Evolutionary conservation across 1,140 invertebrate species (phyloP).

Genomic region (Tetramorium simillimum): DNA sequence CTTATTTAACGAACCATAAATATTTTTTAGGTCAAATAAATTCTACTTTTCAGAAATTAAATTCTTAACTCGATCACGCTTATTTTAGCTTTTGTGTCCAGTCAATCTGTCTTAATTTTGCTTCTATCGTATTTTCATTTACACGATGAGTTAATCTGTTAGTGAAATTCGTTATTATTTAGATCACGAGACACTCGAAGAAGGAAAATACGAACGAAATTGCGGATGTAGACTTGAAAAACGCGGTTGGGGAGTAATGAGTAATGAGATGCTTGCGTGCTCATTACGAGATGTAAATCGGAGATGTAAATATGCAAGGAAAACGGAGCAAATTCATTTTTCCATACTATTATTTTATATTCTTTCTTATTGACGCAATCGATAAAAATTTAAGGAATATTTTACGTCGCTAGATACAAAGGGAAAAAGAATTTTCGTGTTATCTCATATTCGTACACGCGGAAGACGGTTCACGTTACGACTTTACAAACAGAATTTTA

Average conservation of each 20-base stretch:
- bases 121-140: neutral
- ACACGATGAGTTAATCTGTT: neutral
- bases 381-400: conserved; percentile 32
- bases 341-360: neutral
- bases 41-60: neutral
- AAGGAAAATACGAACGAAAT: neutral
- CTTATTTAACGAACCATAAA: no score
- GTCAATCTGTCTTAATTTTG: neutral
- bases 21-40: no score
- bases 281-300: conserved; percentile 29
- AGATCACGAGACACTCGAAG: neutral
- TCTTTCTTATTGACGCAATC: neutral
- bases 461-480: conserved; percentile 8
- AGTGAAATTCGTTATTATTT: neutral
- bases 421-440: neutral
- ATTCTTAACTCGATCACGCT: neutral
- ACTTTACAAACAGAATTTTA: conserved; percentile 23
- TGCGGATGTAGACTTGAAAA: neutral
- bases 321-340: neutral
- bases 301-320: neutral
- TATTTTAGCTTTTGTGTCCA: neutral
- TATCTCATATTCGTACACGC: conserved; percentile 1
- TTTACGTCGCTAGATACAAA: neutral
- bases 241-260: neutral
- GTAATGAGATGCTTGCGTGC: neutral